Evolutionary conservation across 2,888 invertebrate species (phyloP), one percentile per base, ranked within the genome.

Genomic region (Leptinotarsa peninsularis): DNA sequence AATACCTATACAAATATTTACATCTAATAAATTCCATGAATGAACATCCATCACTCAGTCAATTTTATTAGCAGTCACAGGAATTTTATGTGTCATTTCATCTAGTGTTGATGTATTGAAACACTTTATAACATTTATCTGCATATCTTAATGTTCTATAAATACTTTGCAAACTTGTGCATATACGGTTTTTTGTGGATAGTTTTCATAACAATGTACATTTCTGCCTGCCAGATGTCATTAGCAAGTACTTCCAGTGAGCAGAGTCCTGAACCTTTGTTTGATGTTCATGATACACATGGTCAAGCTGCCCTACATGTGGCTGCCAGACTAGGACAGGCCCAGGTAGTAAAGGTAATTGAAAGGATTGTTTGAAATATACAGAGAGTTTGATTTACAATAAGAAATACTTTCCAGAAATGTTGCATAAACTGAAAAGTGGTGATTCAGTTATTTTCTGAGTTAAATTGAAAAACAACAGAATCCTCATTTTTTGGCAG

Each of bases 301-400:
- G 96, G 96, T 5, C 95, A 97, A 87, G 95, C 96, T 3, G 94
- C 96, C 0, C 89, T 98, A 73, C 97, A 96, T 88, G 91, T 95
- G 66, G 96, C 96, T 7, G 94, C 96, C 1, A 91, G 94, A 23
- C 94, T 96, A 76, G 94, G 95, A 0, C 94, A 95, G 79, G 89
- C 91, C 3, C 92, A 93, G 76, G 93, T 95, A 3, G 94, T 94
- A 0, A 92, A 91, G 83, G 90, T 94, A 76, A 71, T 76, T 50
- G n/a, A 75, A 60, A 56, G 17, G 52, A 10, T 58, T 56, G 17
- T 49, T 74, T 58, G 15, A 50, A 72, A 66, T 67, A 18, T 33
- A 33, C 33, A 21, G 10, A 21, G 4, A 21, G 14, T 13, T 21
- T 58, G 23, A 23, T 58, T 58, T 14, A 21, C 56, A 21, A 58